These are phyloP conservation scores for Archips xylosteana DNA, from an alignment of 2,888 invertebrate genomes.

Conservation along the genomic window DNA sequence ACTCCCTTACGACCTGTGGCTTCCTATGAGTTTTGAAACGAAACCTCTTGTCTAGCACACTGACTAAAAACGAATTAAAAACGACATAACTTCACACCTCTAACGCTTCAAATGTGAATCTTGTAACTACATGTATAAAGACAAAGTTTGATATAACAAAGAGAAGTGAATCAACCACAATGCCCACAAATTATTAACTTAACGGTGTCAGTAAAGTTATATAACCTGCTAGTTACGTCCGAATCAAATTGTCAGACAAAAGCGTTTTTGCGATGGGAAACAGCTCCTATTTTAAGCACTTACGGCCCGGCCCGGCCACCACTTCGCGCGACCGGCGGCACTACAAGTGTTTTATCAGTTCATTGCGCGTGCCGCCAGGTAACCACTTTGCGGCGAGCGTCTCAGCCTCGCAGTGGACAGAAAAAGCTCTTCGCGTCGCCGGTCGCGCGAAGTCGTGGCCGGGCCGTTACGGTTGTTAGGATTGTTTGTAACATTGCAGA, in stretches of 20 bases:
- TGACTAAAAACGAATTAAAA: not conserved
- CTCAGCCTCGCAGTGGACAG: too few relatives aligned
- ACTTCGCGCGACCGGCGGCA: too few relatives aligned
- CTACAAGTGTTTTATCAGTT: too few relatives aligned
- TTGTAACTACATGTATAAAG: not conserved
- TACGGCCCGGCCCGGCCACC: not conserved
- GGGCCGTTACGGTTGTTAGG: not conserved
- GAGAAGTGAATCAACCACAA: not conserved
- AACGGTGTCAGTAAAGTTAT: constrained; percentile 17
- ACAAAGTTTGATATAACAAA: not conserved
- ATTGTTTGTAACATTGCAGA: not conserved
- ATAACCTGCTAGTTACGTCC: constrained; percentile 24
- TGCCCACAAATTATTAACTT: not conserved
- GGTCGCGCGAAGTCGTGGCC: too few relatives aligned
- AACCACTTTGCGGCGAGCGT: too few relatives aligned
- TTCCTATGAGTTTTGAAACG: constrained; percentile 24
- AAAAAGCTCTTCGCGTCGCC: too few relatives aligned
- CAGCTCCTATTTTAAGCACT: not conserved
- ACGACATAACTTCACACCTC: not conserved
- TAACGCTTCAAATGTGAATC: not conserved
- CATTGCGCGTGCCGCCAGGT: too few relatives aligned
- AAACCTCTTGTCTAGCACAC: constrained; percentile 1
- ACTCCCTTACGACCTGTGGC: constrained; percentile 9
- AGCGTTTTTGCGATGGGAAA: not conserved
- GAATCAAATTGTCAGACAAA: constrained; percentile 25